Base-by-base conservation (phyloP, 2,797 vertebrate genomes). In the Ptychobarbus kaznakovi region DNA sequence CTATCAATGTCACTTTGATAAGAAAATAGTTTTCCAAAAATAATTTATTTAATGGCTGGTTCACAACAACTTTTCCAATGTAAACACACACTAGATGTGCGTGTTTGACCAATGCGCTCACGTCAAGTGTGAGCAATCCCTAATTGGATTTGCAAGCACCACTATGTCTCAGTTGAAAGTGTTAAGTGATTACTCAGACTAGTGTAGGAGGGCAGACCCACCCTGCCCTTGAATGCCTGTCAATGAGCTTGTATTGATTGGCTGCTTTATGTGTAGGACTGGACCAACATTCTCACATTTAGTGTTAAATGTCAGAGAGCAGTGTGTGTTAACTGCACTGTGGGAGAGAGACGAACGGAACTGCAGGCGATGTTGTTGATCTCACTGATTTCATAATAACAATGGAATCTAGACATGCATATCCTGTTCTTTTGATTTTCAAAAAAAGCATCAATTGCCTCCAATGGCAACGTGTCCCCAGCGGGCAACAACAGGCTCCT, bases 371-470 rank as follows among this genome's bases (percentile, higher is more conserved):
- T 84, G 78, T 40, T 84, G 63, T 83, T 76, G 70, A 70, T 40
- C 13, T 82, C 66, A 66, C 51, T 58, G 35, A 51, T 82, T 85
- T 84, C 70, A 66, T 82, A 78, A 85, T 53, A 58, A 81, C 79
- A 77, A 56, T 82, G 76, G 65, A 85, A 73, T 61, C 51, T 73
- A 78, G 74, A 78, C 73, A 56, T 82, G 72, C 73, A 82, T 81
- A 79, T 85, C 86, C 74, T 61, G 86, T 53, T 58, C 79, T 66
- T 82, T 83, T 83, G 35, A 76, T 89, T 68, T 40, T 10, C 20
- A 16, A 51, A 81, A 61, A 85, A 83, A 80, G 61, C 73, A n/a
- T 80, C 58, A 78, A 53, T 86, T 44, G 49, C 80, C 40, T 86
- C 72, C 72, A 86, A 58, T 22, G 69, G 46, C 44, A 80, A 77